Evolutionary conservation across 1,140 invertebrate genomes (phyloP), one percentile per base, ranked within the genome.

Genomic region (Leptopilina boulardi): DNA sequence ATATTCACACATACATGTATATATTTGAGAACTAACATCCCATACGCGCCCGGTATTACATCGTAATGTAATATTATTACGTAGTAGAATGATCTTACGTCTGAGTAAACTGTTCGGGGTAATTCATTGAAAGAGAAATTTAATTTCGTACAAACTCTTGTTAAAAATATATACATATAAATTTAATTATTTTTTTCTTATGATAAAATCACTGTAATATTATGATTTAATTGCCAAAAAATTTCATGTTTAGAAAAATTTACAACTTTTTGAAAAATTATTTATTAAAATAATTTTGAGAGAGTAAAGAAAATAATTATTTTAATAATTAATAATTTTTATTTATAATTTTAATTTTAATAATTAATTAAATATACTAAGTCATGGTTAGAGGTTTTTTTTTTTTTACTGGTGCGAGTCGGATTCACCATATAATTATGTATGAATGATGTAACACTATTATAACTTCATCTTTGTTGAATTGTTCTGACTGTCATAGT

Each of bases 31-130:
- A 83, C 74, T 73, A 74, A 80, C 73, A 79, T 79, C 79, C 80
- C 78, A 75, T 74, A 76, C 73, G 66, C 44, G 66, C 44, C 41
- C 71, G 54, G 75, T 82, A 82, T 82, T 84, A 84, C 82, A 82
- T 84, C 82, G 82, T 84, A 84, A 84, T 83, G 26, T 30, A 82
- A 75, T 79, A 80, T 79, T 81, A 80, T 81, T 81, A 80, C 80
- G 80, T 81, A 78, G 77, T 66, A 42, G 72, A 75, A 80, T 71
- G 78, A 83, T 83, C 78, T 82, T 80, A 77, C 76, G 77, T 79
- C 74, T 70, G 71, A 73, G 78, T 78, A 80, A 80, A 80, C 76
- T 73, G 66, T 77, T 79, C 77, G 47, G 71, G 71, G 73, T 77
- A 79, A 80, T 76, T 82, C 80, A 79, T 76, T 75, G 72, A 71